Conservation (phyloP, 2,797 vertebrate species). For the Mormyrops boulengeri region DNA sequence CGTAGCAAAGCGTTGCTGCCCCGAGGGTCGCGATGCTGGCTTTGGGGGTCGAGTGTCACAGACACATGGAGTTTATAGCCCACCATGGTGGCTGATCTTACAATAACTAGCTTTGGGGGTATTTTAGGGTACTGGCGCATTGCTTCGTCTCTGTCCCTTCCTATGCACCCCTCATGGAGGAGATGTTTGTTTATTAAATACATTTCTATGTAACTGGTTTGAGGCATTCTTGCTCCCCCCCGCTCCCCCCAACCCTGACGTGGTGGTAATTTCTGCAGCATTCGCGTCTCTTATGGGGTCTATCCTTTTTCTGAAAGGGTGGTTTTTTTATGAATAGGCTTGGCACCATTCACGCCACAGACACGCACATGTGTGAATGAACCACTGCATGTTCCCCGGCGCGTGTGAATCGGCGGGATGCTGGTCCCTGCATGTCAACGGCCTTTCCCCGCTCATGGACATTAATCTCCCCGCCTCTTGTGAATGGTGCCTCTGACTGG, state of each 20-base stretch:
- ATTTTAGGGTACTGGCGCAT: neutral
- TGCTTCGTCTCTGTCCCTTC: neutral
- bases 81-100: neutral
- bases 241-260: neutral
- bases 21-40: neutral
- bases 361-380: constrained; percentile 48
- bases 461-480: constrained; percentile 45
- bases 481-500: constrained; percentile 32
- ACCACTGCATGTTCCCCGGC: constrained; percentile 21
- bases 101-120: neutral
- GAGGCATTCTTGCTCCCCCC: neutral
- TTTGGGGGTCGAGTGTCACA: neutral
- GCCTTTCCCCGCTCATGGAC: constrained; percentile 42
- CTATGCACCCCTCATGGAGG: neutral
- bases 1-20: neutral
- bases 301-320: neutral
- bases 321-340: constrained; percentile 42
- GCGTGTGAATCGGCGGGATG: constrained; percentile 21
- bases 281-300: neutral
- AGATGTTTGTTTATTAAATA: neutral
- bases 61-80: neutral
- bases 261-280: neutral
- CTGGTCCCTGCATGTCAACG: constrained; percentile 26
- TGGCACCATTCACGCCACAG: constrained; percentile 44
- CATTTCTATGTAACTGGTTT: neutral